Evolutionary conservation across 2,113 vertebrate species (phyloP).

Genomic region (Xiphophorus hellerii): DNA sequence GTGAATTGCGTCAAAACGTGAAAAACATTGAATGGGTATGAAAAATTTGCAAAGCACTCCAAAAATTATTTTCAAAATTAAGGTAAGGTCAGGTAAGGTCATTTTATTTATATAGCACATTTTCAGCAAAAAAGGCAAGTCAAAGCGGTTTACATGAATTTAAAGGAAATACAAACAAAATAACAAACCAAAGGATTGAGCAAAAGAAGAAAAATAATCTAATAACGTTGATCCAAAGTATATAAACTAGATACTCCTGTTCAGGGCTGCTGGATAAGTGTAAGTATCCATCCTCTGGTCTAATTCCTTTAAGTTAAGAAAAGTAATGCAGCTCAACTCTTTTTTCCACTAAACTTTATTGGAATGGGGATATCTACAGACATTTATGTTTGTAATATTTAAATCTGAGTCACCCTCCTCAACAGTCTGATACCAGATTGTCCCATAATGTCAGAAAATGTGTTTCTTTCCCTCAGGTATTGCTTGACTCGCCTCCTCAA

Average conservation of each 20-base stretch:
- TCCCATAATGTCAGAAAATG: slow-evolving; percentile 60
- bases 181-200: too few relatives aligned
- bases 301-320: background rate
- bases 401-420: background rate
- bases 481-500: slow-evolving; percentile 37
- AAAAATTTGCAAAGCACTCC: background rate
- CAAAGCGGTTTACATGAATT: too few relatives aligned
- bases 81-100: too few relatives aligned
- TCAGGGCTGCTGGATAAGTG: too few relatives aligned
- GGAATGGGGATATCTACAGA: background rate
- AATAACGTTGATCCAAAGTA: too few relatives aligned
- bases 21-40: background rate
- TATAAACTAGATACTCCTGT: too few relatives aligned
- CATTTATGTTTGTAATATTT: background rate
- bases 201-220: too few relatives aligned
- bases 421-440: slow-evolving; percentile 9
- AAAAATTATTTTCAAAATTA: background rate
- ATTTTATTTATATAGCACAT: too few relatives aligned
- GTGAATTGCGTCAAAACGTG: background rate
- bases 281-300: too few relatives aligned
- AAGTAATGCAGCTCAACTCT: background rate
- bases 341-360: background rate
- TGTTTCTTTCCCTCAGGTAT: slow-evolving; percentile 14
- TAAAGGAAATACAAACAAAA: too few relatives aligned
- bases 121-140: too few relatives aligned